A percentile compares a stretch with the other conserved stretches of the same genome.
Evolutionary conservation across 2,888 invertebrate species (phyloP).

Genomic region (Cinara cedri): DNA sequence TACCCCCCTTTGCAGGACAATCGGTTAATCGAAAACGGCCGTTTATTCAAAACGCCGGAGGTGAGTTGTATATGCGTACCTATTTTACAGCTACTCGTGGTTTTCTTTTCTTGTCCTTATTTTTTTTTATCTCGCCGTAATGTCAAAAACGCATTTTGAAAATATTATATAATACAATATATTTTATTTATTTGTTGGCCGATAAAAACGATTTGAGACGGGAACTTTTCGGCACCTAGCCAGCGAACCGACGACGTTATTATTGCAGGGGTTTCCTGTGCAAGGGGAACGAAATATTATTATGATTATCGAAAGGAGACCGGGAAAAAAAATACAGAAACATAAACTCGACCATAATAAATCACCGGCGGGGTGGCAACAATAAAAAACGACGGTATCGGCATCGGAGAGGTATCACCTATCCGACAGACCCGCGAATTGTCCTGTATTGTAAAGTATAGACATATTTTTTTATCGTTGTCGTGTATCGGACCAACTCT

Average conservation of each 20-base stretch:
- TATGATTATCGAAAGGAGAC: neutral
- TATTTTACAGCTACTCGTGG: too few species aligned
- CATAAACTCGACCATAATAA: conserved; percentile 30
- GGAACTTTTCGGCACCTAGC: conserved; percentile 44
- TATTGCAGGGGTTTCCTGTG: conserved; percentile 9
- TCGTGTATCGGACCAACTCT: too few species aligned
- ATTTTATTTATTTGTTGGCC: neutral
- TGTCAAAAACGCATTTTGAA: neutral
- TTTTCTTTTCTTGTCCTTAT: too few species aligned
- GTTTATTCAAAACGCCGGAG: too few species aligned
- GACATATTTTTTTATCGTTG: too few species aligned
- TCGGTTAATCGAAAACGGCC: too few species aligned
- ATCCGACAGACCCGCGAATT: too few species aligned
- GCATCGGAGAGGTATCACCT: neutral
- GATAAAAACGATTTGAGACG: neutral
- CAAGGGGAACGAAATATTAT: neutral
- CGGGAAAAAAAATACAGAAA: conserved; percentile 11
- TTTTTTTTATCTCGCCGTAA: too few species aligned
- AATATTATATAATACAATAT: conserved; percentile 11
- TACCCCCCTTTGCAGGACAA: too few species aligned
- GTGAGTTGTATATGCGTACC: too few species aligned
- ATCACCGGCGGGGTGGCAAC: too few species aligned
- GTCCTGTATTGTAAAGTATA: too few species aligned
- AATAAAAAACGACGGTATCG: conserved; percentile 40
- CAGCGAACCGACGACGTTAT: conserved; percentile 8